Percentiles rank a stretch among this genome's conserved stretches.
These are phyloP conservation scores for Chrysomallon squamiferum DNA, from an alignment of 1,140 invertebrate species.

Conservation along the genomic window DNA sequence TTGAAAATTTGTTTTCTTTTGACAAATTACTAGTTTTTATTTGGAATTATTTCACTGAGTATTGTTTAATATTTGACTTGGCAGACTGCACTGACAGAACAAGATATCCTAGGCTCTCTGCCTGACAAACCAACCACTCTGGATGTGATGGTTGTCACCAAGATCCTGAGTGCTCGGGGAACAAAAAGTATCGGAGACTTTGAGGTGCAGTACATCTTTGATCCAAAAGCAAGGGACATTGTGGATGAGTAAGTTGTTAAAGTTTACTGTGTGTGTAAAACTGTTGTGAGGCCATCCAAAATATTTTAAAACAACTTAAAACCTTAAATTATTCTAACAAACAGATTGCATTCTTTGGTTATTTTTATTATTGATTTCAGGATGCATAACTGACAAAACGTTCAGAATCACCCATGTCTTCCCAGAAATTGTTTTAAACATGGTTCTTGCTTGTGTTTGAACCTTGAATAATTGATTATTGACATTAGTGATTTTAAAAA, in stretches of 20 bases:
- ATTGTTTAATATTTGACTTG: conserved; percentile 1
- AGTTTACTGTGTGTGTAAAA: no score
- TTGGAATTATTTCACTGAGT: not conserved
- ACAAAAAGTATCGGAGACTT: conserved; percentile 66
- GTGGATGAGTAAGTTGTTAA: conserved; percentile 65
- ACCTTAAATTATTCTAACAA: no score
- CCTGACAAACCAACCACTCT: conserved; percentile 64
- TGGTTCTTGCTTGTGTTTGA: no score
- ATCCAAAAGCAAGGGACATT: conserved; percentile 61
- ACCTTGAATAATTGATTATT: no score
- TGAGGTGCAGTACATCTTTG: conserved; percentile 66
- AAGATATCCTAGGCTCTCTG: conserved; percentile 58
- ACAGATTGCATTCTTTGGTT: no score
- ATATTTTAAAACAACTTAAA: no score
- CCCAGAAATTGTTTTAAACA: no score
- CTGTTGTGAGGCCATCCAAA: not conserved
- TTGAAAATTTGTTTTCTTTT: not conserved
- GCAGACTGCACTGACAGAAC: conserved; percentile 47
- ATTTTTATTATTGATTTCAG: no score
- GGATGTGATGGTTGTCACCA: conserved; percentile 66
- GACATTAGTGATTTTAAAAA: no score
- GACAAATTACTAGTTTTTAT: not conserved
- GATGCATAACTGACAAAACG: no score
- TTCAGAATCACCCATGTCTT: no score
- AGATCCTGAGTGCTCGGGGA: conserved; percentile 63